These are phyloP conservation scores for Micromussa lordhowensis DNA, from an alignment of 92 coral and sea anemone species.

Conservation along the genomic window DNA sequence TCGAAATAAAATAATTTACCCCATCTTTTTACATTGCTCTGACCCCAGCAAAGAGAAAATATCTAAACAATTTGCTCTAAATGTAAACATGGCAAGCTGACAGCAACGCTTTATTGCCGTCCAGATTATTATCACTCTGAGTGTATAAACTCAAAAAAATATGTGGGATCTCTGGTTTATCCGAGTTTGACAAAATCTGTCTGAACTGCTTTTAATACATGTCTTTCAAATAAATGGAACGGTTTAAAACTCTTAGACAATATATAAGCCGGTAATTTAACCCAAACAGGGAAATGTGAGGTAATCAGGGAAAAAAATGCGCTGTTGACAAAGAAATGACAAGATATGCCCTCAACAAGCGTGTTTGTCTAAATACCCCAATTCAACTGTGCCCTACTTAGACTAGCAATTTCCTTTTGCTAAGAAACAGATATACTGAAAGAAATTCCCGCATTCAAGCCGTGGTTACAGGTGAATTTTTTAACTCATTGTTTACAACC, in stretches of 20 bases:
- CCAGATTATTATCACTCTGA: conserved; percentile 15
- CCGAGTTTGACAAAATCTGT: background rate
- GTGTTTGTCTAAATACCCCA: background rate
- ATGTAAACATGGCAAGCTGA: conserved; percentile 22
- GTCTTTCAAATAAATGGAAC: conserved; percentile 3
- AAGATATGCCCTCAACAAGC: background rate
- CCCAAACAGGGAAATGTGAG: conserved; percentile 18
- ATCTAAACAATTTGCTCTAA: conserved; percentile 28
- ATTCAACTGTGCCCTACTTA: background rate
- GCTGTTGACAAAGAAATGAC: conserved; percentile 25
- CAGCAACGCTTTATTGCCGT: background rate
- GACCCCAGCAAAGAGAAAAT: conserved; percentile 8
- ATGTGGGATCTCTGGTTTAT: background rate
- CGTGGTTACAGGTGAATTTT: background rate
- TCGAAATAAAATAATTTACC: conserved; percentile 49
- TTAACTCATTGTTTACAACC: conserved; percentile 31
- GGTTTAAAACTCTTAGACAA: background rate
- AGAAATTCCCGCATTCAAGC: background rate
- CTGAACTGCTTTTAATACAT: background rate
- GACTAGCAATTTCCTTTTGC: background rate
- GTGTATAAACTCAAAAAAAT: background rate
- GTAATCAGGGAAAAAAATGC: background rate
- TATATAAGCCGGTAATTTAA: conserved; percentile 9
- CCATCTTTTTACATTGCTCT: conserved; percentile 44
- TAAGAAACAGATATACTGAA: background rate